Conservation (phyloP, 2,113 vertebrate genomes). For the Gallinago jamesoni region DNA sequence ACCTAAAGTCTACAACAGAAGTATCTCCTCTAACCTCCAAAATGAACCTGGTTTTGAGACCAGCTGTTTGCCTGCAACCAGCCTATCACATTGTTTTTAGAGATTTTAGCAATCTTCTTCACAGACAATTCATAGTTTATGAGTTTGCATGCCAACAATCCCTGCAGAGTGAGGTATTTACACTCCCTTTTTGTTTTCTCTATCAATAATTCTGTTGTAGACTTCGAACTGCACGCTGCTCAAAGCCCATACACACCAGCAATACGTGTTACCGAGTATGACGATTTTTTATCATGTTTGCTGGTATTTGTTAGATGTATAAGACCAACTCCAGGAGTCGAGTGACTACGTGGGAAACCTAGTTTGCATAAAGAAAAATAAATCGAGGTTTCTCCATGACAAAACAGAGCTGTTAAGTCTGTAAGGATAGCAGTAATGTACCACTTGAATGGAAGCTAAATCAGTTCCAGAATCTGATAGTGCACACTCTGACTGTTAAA, state of each 20-base stretch:
- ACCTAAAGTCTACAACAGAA: not conserved
- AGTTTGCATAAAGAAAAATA: not conserved
- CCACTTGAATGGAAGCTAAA: not conserved
- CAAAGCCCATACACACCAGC: not conserved
- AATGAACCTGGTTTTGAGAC: not conserved
- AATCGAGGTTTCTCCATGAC: not conserved
- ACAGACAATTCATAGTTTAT: not conserved
- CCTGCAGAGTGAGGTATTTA: not conserved
- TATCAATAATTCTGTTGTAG: not conserved
- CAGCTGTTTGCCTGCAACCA: not conserved
- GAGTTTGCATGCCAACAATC: not conserved
- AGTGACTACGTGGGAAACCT: not conserved
- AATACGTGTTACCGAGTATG: not conserved
- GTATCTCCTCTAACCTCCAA: not conserved
- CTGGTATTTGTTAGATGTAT: not conserved
- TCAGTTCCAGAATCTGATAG: not conserved
- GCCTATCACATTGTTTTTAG: not conserved
- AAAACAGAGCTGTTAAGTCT: not conserved
- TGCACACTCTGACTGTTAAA: not conserved
- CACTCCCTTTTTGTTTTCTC: not conserved
- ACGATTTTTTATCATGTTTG: not conserved
- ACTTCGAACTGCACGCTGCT: not conserved
- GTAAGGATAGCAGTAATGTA: not conserved
- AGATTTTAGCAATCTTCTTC: not conserved
- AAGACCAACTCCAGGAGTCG: not conserved